These are phyloP conservation scores for Bradypodion ventrale DNA, from an alignment of 2,797 vertebrate species.

Conservation along the genomic window DNA sequence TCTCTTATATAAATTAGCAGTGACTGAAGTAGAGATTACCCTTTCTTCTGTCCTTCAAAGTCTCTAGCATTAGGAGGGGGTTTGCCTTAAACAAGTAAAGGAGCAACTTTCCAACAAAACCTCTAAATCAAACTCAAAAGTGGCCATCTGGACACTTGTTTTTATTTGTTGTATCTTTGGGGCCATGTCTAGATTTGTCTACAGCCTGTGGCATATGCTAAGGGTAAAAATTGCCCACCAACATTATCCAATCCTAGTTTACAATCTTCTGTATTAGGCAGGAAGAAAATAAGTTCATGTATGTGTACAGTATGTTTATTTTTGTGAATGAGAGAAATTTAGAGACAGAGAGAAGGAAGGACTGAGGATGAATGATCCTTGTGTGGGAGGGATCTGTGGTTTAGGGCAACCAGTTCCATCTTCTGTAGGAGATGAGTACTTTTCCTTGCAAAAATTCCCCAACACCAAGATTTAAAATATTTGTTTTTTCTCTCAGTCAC, in stretches of 20 bases:
- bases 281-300: conserved; percentile 33
- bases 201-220: too few relatives aligned
- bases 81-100: too few relatives aligned
- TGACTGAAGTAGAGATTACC: too few relatives aligned
- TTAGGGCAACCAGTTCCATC: conserved; percentile 20
- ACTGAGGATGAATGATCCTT: not conserved
- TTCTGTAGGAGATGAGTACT: conserved; percentile 1
- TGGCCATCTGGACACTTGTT: too few relatives aligned
- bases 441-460: conserved; percentile 16
- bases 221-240: too few relatives aligned
- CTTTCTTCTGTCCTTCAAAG: too few relatives aligned
- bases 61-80: too few relatives aligned
- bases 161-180: too few relatives aligned
- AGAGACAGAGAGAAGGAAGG: not conserved
- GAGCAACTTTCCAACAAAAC: too few relatives aligned
- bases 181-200: too few relatives aligned
- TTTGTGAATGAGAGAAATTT: not conserved
- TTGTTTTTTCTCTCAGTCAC: conserved; percentile 32
- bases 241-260: not conserved
- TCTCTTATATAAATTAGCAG: too few relatives aligned
- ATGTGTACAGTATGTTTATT: not conserved
- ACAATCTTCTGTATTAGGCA: conserved; percentile 30
- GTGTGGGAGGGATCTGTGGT: conserved; percentile 25
- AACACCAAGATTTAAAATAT: conserved; percentile 18
- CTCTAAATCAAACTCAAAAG: too few relatives aligned